phyloP scores from a whole-genome alignment of 2,113 vertebrate species.

The Nycticorax nycticorax region DNA sequence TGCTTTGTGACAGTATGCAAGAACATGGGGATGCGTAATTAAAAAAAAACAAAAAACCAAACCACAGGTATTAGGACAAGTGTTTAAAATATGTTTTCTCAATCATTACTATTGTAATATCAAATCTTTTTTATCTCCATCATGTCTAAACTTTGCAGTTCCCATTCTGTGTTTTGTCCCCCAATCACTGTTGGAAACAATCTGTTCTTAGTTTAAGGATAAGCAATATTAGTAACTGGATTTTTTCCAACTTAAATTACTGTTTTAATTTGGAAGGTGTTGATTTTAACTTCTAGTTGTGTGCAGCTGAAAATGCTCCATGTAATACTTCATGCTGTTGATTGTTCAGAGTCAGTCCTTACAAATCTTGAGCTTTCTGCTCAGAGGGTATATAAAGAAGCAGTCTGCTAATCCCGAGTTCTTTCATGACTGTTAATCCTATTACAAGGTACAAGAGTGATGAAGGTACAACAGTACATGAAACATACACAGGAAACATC shows the following conservation, averaged over 20 bases:
- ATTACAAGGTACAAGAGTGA: background rate
- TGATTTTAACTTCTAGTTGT: background rate
- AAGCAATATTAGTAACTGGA: background rate
- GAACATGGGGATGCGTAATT: background rate
- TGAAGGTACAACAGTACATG: background rate
- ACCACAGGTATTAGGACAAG: background rate
- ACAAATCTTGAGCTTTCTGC: background rate
- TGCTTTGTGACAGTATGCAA: background rate
- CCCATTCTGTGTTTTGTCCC: background rate
- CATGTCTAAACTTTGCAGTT: background rate
- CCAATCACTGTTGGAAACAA: background rate
- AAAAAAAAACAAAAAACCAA: background rate
- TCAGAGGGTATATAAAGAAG: background rate
- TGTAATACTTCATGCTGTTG: background rate
- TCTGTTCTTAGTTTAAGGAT: background rate
- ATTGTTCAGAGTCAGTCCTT: background rate
- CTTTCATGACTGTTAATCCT: slow-evolving; percentile 10
- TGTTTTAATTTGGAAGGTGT: background rate
- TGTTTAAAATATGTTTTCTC: background rate
- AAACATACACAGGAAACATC: background rate
- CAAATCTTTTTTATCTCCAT: background rate
- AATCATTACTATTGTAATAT: background rate
- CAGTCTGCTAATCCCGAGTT: background rate
- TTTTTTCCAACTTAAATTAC: background rate
- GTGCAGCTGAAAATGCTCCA: background rate